Percentiles rank a stretch among this genome's conserved stretches.
Evolutionary conservation across 2,797 vertebrate genomes (phyloP).

Genomic region (Mormyrops attenuatus): DNA sequence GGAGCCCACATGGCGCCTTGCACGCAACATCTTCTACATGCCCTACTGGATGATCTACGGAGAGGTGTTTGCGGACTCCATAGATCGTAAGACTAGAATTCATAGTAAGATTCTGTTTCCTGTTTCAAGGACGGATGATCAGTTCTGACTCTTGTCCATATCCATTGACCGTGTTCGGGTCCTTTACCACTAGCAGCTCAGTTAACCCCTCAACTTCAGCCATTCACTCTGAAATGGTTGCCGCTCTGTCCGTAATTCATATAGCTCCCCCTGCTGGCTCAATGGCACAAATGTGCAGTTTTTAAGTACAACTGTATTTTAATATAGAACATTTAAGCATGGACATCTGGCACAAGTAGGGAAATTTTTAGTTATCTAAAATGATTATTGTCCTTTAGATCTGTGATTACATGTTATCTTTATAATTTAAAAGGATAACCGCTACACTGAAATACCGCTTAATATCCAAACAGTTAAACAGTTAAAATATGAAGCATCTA

Average conservation of each 20-base stretch:
- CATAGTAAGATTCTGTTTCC: constrained; percentile 99
- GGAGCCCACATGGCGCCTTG: constrained; percentile 93
- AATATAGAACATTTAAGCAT: not conserved
- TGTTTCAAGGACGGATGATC: constrained; percentile 87
- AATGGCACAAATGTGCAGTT: not conserved
- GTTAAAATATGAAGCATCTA: not conserved
- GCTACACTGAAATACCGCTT: not conserved
- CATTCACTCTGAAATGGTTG: not conserved
- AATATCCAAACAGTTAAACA: not conserved
- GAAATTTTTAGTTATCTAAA: not conserved
- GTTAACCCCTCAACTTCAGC: not conserved
- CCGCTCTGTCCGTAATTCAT: not conserved
- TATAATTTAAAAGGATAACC: not conserved
- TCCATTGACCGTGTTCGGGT: not conserved
- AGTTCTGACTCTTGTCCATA: constrained; percentile 49
- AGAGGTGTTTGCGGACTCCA: constrained; percentile 99
- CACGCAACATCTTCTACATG: constrained; percentile 99
- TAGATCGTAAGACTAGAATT: constrained; percentile 99
- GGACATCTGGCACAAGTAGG: not conserved
- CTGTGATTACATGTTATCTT: not conserved
- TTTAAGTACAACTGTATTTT: not conserved
- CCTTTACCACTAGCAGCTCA: not conserved
- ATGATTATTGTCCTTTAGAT: not conserved
- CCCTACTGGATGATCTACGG: constrained; percentile 99
- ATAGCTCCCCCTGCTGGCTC: constrained; percentile 47